Percentiles rank a stretch among this genome's conserved stretches.
phyloP scores from a whole-genome alignment of 2,797 vertebrate species.

The Propithecus perrieri region DNA sequence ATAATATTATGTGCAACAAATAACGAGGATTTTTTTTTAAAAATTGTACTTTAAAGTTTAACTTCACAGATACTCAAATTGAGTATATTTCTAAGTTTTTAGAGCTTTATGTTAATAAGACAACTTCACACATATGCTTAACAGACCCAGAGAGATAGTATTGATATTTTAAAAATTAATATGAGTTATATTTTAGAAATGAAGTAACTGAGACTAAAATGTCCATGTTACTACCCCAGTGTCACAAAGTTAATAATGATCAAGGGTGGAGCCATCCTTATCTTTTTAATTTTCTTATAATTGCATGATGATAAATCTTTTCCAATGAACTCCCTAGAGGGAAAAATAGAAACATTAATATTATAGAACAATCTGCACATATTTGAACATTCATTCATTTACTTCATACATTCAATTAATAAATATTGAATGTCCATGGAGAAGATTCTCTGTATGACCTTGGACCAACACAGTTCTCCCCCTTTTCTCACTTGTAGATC shows the following conservation, averaged over 20 bases:
- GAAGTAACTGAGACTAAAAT: not conserved
- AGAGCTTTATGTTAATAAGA: not conserved
- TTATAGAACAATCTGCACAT: not conserved
- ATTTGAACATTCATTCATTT: not conserved
- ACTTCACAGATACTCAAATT: not conserved
- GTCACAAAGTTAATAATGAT: not conserved
- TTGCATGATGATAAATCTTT: not conserved
- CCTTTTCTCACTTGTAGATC: not conserved
- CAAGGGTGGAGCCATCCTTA: not conserved
- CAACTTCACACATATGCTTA: not conserved
- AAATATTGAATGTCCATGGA: not conserved
- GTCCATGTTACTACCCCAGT: not conserved
- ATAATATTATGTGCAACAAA: not conserved
- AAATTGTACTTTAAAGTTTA: not conserved
- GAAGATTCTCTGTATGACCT: not conserved
- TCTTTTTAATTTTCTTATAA: not conserved
- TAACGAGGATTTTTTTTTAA: not conserved
- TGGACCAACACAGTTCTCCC: not conserved
- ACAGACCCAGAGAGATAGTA: not conserved
- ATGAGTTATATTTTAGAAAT: not conserved
- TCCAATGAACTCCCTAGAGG: not conserved
- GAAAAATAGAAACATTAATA: not conserved
- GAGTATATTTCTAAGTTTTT: not conserved
- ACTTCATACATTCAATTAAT: not conserved
- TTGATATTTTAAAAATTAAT: not conserved